phyloP scores from a whole-genome alignment of 2,888 invertebrate species.

The Muschampia plurimacula region DNA sequence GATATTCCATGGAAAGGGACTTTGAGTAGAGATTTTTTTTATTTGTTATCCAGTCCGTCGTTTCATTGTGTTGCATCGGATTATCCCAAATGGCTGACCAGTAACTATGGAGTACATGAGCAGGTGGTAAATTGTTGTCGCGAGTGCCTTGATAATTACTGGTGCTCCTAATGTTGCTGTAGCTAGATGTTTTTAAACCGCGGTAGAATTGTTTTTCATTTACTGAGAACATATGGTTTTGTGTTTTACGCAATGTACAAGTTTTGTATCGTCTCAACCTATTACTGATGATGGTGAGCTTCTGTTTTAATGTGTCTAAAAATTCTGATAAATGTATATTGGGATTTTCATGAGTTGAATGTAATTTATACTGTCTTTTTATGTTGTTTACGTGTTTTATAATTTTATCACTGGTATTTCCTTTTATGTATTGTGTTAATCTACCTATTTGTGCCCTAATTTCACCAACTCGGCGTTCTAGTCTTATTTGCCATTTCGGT shows the following conservation, averaged over 20 bases:
- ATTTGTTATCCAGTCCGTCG: constrained; percentile 3
- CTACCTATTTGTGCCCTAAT: background rate
- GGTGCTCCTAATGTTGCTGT: background rate
- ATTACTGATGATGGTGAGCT: background rate
- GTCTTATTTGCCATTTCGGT: background rate
- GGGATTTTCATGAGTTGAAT: constrained; percentile 7
- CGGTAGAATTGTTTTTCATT: constrained; percentile 10
- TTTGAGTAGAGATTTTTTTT: background rate
- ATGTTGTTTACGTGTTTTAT: background rate
- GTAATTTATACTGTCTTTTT: constrained; percentile 4
- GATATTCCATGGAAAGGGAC: background rate
- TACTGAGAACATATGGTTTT: constrained; percentile 6
- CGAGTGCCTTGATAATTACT: background rate
- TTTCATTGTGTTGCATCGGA: background rate
- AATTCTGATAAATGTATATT: constrained; percentile 7
- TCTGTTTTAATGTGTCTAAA: constrained; percentile 18
- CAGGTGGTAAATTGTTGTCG: background rate
- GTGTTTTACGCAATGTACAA: constrained; percentile 3
- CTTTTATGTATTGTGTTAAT: background rate
- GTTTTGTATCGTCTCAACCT: constrained; percentile 8
- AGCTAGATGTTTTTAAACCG: background rate
- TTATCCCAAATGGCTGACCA: constrained; percentile 9
- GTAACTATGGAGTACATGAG: background rate
- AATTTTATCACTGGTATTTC: background rate
- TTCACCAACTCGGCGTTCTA: background rate